Evolutionary conservation across 1,140 invertebrate genomes (phyloP), one percentile per base, ranked within the genome.

Genomic region (Saccostrea cuccullata): DNA sequence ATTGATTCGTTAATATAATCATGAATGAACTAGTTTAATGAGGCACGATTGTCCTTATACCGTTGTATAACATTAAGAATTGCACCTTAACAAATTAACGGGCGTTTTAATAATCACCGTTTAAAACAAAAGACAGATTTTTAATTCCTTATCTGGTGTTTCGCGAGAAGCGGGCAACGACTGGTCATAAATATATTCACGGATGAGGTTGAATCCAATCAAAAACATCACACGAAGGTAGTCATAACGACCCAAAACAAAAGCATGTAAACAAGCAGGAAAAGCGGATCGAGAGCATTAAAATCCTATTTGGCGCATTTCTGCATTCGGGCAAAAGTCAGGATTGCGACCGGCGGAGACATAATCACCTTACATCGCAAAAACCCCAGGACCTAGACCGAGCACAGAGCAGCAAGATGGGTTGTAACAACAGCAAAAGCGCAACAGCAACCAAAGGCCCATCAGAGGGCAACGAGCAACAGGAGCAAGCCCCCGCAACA

Each of bases 271-370:
- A 77, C 70, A 77, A 77, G 3, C 26, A 77, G 70, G 70, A 77
- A 77, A 77, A 77, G 70, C 70, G 70, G 70, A 77, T 77, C 70
- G 70, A 36, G 70, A 36, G 26, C 70, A 77, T 77, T 77, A 77
- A 47, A 77, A 77, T 77, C 70, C 70, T 77, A 77, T 77, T 77
- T 77, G 70, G 70, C 70, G 70, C 70, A 77, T 77, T 77, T 77
- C 70, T 77, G 70, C 70, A 77, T 77, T 77, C 70, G 70, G 70
- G 70, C 70, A 77, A 77, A 77, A 77, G 70, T 77, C 70, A 77
- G 70, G 12, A 12, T 17, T 30, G 23, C 23, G 70, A 77, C 70
- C 23, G 23, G 67, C 70, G 13, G 70, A 77, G 70, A 77, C 12
- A 26, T 77, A 77, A 77, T 77, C 70, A 77, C 15, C 70, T 77